Evolutionary conservation across 1,140 invertebrate genomes (phyloP), one percentile per base, ranked within the genome.

Genomic region (Holotrichia oblita): DNA sequence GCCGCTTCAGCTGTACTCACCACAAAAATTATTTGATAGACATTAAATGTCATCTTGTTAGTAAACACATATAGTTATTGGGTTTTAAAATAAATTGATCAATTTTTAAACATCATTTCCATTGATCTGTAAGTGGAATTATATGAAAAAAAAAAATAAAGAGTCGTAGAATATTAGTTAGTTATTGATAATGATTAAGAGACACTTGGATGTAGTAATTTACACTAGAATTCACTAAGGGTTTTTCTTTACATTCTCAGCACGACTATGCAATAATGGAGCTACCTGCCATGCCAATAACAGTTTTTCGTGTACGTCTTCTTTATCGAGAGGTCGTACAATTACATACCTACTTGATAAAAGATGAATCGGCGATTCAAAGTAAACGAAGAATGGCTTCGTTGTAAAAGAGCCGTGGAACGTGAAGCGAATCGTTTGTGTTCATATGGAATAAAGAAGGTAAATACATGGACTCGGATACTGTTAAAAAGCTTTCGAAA

Each of bases 261-360:
- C 48, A 55, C 14, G 48, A 3, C 48, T 55, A 17, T 17, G 17
- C 48, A 17, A 55, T 55, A 55, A 55, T 17, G 27, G 48, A 55
- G 48, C 48, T 55, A 55, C 48, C 48, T 55, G 48, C 48, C 48
- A 55, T 17, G 17, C 48, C 48, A 17, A 17, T 55, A 55, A 6
- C 48, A 14, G 48, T n/a, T 55, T 55, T 55, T 55, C 48, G 61
- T 27, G 61, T 69, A 27, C 61, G 61, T 20, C 22, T 69, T 34
- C 20, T 55, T 55, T 69, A 69, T 24, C 12, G 27, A 69, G 61
- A 34, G 61, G 61, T 69, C 61, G 22, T 20, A 69, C 61, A 69
- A 69, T 69, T 69, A 69, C 61, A 34, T 69, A 69, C 61, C 17
- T 69, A 69, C 61, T 69, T 69, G 61, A 69, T 69, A 69, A 69